A percentile compares a stretch with the other conserved stretches of the same genome.
Conservation (phyloP, 2,113 vertebrate genomes). For the Vireo altiloquus region DNA sequence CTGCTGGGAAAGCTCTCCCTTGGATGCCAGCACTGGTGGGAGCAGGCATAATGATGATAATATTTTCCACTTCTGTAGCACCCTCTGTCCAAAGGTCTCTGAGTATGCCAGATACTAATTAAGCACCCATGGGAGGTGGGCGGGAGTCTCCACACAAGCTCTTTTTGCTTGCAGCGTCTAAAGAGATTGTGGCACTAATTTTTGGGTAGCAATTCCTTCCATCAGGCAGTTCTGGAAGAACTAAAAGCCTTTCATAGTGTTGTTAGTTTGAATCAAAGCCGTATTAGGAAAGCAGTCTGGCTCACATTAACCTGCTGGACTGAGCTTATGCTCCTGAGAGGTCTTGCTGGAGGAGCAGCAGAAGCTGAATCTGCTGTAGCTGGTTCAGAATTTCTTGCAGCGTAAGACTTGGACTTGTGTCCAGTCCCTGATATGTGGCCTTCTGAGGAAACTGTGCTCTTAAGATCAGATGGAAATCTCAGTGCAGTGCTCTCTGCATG, state of each 20-base stretch:
- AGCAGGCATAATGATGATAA: constrained; percentile 7
- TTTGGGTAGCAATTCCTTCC: background rate
- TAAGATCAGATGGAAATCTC: background rate
- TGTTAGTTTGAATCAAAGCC: background rate
- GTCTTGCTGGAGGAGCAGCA: background rate
- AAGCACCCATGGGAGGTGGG: background rate
- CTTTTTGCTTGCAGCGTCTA: constrained; percentile 1
- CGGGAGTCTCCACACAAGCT: background rate
- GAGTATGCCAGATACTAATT: background rate
- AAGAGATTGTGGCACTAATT: background rate
- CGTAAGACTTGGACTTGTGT: background rate
- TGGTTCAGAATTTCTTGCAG: background rate
- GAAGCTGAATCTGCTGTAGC: background rate
- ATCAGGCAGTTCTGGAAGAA: background rate
- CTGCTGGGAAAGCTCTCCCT: constrained; percentile 26
- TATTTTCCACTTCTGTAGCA: constrained; percentile 46
- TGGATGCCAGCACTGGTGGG: background rate
- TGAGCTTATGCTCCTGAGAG: background rate
- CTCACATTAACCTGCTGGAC: background rate
- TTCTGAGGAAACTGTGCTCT: background rate
- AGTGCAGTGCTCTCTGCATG: background rate
- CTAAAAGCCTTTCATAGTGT: background rate
- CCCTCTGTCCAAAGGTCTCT: constrained; percentile 12
- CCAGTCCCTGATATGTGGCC: background rate
- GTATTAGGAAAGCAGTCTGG: background rate